Base-by-base conservation (phyloP, 2,888 invertebrate genomes). In the Aporophyla lueneburgensis region DNA sequence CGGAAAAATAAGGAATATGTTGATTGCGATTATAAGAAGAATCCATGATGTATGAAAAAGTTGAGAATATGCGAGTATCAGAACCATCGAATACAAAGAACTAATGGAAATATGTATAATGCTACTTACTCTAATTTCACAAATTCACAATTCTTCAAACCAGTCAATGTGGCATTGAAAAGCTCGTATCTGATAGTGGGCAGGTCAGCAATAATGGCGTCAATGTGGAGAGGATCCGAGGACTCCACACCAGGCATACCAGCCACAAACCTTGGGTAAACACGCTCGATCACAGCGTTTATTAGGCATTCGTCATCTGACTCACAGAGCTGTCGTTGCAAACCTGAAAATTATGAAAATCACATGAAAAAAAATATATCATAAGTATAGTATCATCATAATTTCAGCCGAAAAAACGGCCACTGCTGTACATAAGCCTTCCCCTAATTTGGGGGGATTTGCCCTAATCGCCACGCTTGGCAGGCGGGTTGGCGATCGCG, bases 161-260 rank as follows among this genome's bases (percentile, higher is more conserved):
- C 77, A 21, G 46, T 65, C 51, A 77, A 53, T 1, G 77, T 33
- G 16, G 77, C 77, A 10, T 77, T 76, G 21, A 16, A 65, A 4
- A 77, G 58, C 3, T 51, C 58, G 27, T 76, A 77, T 76, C 77
- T 69, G n/a, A 77, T 33, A 10, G 7, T 40, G 7, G 65, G n/a
- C 2, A 69, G 58, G 12, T 77, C 77, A 21, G 21, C n/a, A 46
- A 65, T 49, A 40, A 78, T 49, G 19, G 65, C 65, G 10, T 78
- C 65, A 0, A 77, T 59, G 21, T 59, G 78, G 0, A 78, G 70
- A 49, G 77, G 77, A 49, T 78, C 77, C 14, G 77, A 78, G 7
- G 67, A 21, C 19, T 78, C 78, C 10, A 79, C 62, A 33, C 53
- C 73, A 53, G 80, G 24, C 19, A 46, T 24, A 19, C 78, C 73